Evolutionary conservation across 1,140 invertebrate genomes (phyloP).

Genomic region (Cardiocondyla obscurior): DNA sequence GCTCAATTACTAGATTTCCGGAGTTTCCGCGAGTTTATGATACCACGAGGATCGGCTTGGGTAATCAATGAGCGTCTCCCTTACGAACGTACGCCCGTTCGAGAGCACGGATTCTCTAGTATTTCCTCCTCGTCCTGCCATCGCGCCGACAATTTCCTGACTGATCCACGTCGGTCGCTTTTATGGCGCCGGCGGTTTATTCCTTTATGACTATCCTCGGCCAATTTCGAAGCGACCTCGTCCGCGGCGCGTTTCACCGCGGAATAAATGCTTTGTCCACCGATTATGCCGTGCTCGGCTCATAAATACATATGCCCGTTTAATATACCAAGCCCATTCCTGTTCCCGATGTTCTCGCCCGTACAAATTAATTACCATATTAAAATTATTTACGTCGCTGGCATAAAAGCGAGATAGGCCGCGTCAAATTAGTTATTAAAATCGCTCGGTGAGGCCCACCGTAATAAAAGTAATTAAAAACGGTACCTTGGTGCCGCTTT

Average conservation of each 20-base stretch:
- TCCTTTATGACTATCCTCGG: constrained; percentile 63
- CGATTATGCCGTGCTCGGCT: constrained; percentile 38
- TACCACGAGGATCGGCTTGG: constrained; percentile 7
- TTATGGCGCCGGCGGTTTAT: constrained; percentile 63
- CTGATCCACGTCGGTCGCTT: constrained; percentile 60
- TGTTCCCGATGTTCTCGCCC: constrained; percentile 3
- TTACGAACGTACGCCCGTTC: constrained; percentile 1
- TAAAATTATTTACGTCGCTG: constrained; percentile 34
- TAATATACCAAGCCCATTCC: constrained; percentile 37
- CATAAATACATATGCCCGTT: constrained; percentile 41
- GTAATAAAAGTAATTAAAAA: neutral
- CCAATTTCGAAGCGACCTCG: constrained; percentile 49
- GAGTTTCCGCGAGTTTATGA: constrained; percentile 67
- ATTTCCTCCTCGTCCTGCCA: neutral
- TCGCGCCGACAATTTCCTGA: constrained; percentile 52
- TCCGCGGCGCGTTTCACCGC: constrained; percentile 16
- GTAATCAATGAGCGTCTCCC: constrained; percentile 65
- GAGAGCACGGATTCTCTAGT: constrained; percentile 19
- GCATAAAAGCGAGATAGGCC: neutral
- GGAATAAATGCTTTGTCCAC: constrained; percentile 52
- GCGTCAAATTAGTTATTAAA: neutral
- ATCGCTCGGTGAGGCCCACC: neutral
- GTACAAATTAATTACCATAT: constrained; percentile 51
- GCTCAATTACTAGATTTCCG: constrained; percentile 50
- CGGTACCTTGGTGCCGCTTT: neutral